Evolutionary conservation across 2,888 invertebrate species (phyloP).

Genomic region (Rhimphoctona megacephalus): DNA sequence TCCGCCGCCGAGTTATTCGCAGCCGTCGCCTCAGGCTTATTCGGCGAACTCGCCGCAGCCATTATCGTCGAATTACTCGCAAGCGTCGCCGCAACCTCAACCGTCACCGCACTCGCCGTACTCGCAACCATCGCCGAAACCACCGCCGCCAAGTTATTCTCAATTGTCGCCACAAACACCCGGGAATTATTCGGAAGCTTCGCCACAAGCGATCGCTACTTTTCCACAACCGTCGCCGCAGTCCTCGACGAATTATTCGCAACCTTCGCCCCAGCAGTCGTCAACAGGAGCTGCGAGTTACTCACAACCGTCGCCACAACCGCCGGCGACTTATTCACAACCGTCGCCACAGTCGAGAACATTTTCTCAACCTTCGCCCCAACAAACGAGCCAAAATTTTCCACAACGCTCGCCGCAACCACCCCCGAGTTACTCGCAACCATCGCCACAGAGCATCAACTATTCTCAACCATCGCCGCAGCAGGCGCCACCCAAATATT

Average conservation of each 20-base stretch:
- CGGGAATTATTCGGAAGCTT: conserved; percentile 78
- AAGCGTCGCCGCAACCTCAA: conserved; percentile 79
- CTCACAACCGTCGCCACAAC: conserved; percentile 75
- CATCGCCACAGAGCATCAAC: conserved; percentile 74
- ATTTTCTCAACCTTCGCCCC: conserved; percentile 77
- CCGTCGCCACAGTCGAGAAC: conserved; percentile 72
- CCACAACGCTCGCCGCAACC: conserved; percentile 82
- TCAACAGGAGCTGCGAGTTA: conserved; percentile 69
- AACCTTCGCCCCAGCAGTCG: conserved; percentile 70
- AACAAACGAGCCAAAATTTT: conserved; percentile 78
- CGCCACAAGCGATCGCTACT: conserved; percentile 71
- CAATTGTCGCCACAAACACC: conserved; percentile 82
- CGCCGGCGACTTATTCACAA: conserved; percentile 74
- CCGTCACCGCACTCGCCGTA: conserved; percentile 71
- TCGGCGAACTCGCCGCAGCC: conserved; percentile 71
- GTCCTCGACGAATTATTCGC: conserved; percentile 82
- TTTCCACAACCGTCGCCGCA: conserved; percentile 74
- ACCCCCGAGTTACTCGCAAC: conserved; percentile 85
- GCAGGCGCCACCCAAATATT: conserved; percentile 83
- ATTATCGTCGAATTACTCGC: conserved; percentile 82
- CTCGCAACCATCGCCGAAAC: conserved; percentile 80
- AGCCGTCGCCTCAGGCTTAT: conserved; percentile 73
- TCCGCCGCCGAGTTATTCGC: conserved; percentile 74
- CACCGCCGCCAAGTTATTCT: conserved; percentile 77
- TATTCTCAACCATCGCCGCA: conserved; percentile 80